phyloP scores from a whole-genome alignment of 2,113 vertebrate genomes.

The Ia io region DNA sequence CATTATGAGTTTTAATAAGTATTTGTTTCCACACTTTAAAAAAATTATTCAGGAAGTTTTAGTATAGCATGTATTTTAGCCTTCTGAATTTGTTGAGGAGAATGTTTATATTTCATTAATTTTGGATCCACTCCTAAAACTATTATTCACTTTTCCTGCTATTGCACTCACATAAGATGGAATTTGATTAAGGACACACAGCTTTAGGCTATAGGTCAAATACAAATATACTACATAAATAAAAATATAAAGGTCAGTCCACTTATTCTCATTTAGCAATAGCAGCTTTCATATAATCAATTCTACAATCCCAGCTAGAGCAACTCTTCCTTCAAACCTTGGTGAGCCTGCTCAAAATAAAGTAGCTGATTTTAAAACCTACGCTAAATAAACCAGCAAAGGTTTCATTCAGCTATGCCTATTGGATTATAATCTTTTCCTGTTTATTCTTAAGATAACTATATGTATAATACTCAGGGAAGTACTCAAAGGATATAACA shows the following conservation, averaged over 20 bases:
- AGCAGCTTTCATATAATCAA: not conserved
- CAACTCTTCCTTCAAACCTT: not conserved
- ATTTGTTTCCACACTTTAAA: conserved; percentile 29
- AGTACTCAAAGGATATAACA: not conserved
- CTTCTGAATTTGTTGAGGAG: conserved; percentile 40
- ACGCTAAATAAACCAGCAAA: not conserved
- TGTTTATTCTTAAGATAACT: not conserved
- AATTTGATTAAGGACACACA: conserved; percentile 23
- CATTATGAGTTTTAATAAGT: not conserved
- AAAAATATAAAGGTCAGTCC: not conserved
- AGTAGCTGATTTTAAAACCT: not conserved
- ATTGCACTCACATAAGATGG: conserved; percentile 6
- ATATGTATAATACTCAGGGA: not conserved
- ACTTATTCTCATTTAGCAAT: conserved; percentile 30
- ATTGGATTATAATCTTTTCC: not conserved
- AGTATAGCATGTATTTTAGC: conserved; percentile 9
- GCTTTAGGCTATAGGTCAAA: conserved; percentile 27
- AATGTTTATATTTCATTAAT: conserved; percentile 58
- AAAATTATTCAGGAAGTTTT: conserved; percentile 1
- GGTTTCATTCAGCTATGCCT: not conserved
- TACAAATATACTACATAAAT: conserved; percentile 20
- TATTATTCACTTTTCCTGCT: conserved; percentile 37
- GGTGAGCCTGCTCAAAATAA: not conserved
- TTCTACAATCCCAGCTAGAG: not conserved
- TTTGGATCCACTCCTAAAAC: conserved; percentile 43